Base-by-base conservation (phyloP, 2,113 vertebrate genomes). In the Sigmodon hispidus region DNA sequence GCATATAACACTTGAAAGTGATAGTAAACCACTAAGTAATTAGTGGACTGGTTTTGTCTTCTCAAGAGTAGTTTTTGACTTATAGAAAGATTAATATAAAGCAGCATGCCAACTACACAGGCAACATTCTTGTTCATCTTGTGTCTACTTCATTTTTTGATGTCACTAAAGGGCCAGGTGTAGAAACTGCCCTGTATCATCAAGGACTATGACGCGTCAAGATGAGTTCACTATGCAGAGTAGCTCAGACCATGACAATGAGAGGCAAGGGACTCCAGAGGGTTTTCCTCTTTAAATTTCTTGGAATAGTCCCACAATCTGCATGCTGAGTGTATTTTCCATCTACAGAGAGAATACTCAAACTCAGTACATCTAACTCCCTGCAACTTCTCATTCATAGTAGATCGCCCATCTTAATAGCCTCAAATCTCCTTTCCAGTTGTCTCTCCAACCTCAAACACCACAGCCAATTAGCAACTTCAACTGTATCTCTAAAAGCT, bases 321-420 rank as follows among this genome's bases (percentile, higher is more conserved):
- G n/a, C 69, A 83, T 69, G 3, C 43, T 31, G 19, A 59, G 55
- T 76, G 1, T 48, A 77, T 52, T 85, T 12, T 29, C 40, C 29
- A 34, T 85, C 84, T 65, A 61, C 45, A 85, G 70, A 95, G 26
- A 40, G 59, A 91, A 87, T 75, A 61, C 31, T 92, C 76, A 90
- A 88, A 90, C 34, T 92, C 59, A 84, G 5, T 43, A 67, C 36
- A 10, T 77, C 75, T 84, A 81, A 95, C 69, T 87, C 61, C 45
- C 50, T 40, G 89, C 90, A 85, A 13, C 11, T 79, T 81, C 40
- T 52, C 19, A 61, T 81, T 55, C 90, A 40, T 19, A 45, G 69
- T 70, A 77, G 19, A 90, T 81, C 73, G 9, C 88, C 65, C 55
- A 85, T 93, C 90, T 92, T 80, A 89, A 75, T 16, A 88, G 5